phyloP scores from a whole-genome alignment of 2,888 invertebrate species.

The Eupithecia subfuscata region DNA sequence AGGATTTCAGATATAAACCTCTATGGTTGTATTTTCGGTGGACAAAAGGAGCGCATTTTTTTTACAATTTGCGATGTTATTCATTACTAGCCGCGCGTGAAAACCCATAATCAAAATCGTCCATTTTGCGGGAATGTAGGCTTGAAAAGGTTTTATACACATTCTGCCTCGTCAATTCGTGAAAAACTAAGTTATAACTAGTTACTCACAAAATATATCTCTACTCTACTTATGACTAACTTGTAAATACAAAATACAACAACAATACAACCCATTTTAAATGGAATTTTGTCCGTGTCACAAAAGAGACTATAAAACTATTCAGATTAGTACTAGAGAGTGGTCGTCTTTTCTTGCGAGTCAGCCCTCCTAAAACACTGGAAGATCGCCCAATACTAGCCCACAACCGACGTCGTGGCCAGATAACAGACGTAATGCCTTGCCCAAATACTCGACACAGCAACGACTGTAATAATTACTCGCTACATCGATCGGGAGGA shows the following conservation, averaged over 20 bases:
- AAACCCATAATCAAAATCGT: no score
- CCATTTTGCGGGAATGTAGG: no score
- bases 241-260: no score
- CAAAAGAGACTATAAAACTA: no score
- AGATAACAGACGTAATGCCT: background rate
- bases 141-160: no score
- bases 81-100: background rate
- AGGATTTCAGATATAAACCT: background rate
- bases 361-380: background rate
- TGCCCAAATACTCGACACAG: background rate
- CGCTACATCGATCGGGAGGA: slow-evolving; percentile 6
- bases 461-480: background rate
- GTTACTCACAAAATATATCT: no score
- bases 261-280: background rate
- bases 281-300: background rate
- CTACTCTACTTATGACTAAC: no score
- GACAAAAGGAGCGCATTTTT: background rate
- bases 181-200: no score
- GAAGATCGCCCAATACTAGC: background rate
- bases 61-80: background rate
- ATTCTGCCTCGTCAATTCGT: no score
- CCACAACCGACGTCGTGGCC: background rate
- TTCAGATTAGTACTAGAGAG: background rate
- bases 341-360: background rate
- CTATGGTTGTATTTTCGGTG: background rate